Evolutionary conservation across 2,113 vertebrate species (phyloP).

Genomic region (Chinchilla lanigera): DNA sequence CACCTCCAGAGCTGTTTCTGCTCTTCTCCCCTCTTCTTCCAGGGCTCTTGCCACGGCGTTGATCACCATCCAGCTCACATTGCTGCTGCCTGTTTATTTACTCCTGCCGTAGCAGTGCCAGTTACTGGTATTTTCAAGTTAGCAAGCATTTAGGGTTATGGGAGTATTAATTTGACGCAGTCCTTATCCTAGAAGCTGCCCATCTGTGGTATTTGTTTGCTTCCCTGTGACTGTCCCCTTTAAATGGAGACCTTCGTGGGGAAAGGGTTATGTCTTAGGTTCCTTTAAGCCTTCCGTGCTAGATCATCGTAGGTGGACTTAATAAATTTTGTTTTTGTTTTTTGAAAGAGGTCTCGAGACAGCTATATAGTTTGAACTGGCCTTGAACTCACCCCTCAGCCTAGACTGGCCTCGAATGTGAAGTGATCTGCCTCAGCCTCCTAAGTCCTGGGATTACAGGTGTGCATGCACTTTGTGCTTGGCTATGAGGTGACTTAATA

Average conservation of each 20-base stretch:
- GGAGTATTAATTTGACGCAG: not conserved
- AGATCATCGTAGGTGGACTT: not conserved
- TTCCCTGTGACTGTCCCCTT: not conserved
- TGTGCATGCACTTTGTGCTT: too few species aligned
- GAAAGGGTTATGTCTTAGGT: not conserved
- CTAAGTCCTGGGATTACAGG: not conserved
- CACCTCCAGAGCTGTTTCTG: not conserved
- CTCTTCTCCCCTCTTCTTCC: not conserved
- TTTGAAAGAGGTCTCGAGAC: not conserved
- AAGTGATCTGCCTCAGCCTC: not conserved
- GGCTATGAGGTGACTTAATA: not conserved
- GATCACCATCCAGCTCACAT: not conserved
- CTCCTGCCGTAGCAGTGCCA: not conserved
- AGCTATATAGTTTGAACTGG: not conserved
- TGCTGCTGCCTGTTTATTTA: not conserved
- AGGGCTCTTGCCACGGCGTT: not conserved
- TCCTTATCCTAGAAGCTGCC: not conserved
- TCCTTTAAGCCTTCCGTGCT: not conserved
- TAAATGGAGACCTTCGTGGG: not conserved
- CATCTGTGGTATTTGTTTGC: not conserved
- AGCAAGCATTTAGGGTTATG: not conserved
- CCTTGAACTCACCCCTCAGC: not conserved
- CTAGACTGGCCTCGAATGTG: not conserved
- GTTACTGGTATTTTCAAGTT: constrained; percentile 26
- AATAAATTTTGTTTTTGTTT: not conserved